phyloP scores from a whole-genome alignment of 2,113 vertebrate genomes.

The Caloenas nicobarica region DNA sequence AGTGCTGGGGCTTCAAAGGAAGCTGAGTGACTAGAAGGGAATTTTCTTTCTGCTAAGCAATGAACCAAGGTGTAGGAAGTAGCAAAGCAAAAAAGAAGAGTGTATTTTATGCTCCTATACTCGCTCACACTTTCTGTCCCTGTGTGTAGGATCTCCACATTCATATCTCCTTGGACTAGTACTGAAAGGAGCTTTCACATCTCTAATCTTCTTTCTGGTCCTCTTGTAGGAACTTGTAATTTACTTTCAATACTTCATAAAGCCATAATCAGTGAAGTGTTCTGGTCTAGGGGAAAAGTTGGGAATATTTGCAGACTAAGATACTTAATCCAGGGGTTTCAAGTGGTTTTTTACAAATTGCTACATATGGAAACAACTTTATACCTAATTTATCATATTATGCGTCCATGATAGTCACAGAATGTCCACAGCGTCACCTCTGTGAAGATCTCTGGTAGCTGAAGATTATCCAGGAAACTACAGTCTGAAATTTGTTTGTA shows the following conservation, averaged over 20 bases:
- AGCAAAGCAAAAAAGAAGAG: neutral
- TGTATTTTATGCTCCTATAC: neutral
- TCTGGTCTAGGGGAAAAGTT: neutral
- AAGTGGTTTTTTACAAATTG: neutral
- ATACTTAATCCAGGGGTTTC: neutral
- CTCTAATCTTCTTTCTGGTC: neutral
- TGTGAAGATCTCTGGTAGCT: neutral
- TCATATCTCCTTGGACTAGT: neutral
- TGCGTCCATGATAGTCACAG: neutral
- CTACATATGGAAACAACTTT: neutral
- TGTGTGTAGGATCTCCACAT: neutral
- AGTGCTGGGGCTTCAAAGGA: neutral
- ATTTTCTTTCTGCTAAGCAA: neutral
- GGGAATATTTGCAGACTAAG: neutral
- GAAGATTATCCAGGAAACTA: neutral
- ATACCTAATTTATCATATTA: fast-evolving
- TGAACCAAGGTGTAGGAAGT: neutral
- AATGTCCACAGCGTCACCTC: neutral
- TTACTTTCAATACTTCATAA: neutral
- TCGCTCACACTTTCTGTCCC: neutral
- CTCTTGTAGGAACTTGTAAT: neutral
- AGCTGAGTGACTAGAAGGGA: neutral
- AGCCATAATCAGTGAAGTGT: neutral
- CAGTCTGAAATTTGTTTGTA: neutral
- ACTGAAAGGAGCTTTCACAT: neutral